Base-by-base conservation (phyloP, 2,113 vertebrate species). In the Cichladusa arquata region DNA sequence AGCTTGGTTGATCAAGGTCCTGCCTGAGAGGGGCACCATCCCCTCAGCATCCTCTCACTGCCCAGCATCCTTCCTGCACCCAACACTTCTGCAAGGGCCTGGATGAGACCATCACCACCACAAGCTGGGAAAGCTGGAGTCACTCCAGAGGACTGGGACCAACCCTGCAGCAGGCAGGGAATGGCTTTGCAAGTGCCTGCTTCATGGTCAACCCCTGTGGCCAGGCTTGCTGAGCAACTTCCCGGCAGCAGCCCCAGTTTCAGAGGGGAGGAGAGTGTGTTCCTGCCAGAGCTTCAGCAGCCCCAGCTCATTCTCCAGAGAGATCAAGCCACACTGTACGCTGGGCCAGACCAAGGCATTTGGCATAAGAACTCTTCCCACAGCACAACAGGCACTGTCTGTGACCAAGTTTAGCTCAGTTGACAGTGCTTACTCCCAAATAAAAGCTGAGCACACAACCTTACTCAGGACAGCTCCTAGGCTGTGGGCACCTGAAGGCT, bases 61-160 rank as follows among this genome's bases (percentile, higher is more conserved):
- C 53, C 57, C 24, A 38, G 38, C 19, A 5, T 36, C 8, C 40
- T 38, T 42, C 81, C 50, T 42, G 54, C 9, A 7, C 48, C 58
- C 14, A 38, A 4, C 2, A 1, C n/a, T 87, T 31, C 79, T 8
- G 2, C 0, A 1, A 69, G 42, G n/a, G 11, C 65, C 51, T 16
- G n/a, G 16, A 47, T 15, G 51, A 79, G 66, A 19, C 57, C 61
- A 29, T n/a, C 20, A 16, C 18, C 12, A 23, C n/a, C 3, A 1
- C 13, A 19, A 26, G 31, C 42, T 51, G 51, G 50, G 50, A 73
- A 31, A 44, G 56, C 56, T n/a, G 69, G 15, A 81, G 38, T 18
- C 34, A 12, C 28, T 44, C 8, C 8, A 11, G 40, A 56, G 60
- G 42, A 26, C 10, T 5, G 11, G 65, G 4, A 8, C 36, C 19